A percentile compares a stretch with the other conserved stretches of the same genome.
phyloP scores from a whole-genome alignment of 2,113 vertebrate genomes.

The Corapipo altera region DNA sequence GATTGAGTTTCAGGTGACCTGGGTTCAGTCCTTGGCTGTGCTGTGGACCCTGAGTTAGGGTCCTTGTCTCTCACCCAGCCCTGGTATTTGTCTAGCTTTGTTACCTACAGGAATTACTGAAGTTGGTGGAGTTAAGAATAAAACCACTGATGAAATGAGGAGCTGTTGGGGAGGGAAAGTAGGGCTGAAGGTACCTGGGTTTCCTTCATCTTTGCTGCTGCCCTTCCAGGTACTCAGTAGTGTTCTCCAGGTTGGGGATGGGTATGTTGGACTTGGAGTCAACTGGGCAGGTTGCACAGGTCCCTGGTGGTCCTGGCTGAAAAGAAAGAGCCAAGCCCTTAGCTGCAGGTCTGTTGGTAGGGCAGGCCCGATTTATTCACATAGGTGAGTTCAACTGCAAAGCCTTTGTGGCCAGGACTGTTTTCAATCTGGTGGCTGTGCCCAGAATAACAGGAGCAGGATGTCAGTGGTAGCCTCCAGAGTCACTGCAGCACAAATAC shows the following conservation, averaged over 20 bases:
- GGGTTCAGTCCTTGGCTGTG: neutral
- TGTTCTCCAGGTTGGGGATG: neutral
- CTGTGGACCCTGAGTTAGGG: neutral
- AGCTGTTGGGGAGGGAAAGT: neutral
- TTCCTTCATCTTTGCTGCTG: neutral
- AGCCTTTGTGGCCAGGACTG: neutral
- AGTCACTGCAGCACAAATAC: conserved; percentile 9
- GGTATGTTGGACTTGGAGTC: neutral
- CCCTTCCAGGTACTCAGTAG: neutral
- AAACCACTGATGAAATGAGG: neutral
- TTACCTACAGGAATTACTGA: neutral
- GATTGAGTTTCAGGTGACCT: neutral
- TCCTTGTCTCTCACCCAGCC: neutral
- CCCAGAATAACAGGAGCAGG: conserved; percentile 65
- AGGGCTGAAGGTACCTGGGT: neutral
- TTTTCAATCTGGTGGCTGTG: conserved; percentile 32
- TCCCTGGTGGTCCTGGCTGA: neutral
- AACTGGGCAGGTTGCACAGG: neutral
- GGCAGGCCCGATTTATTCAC: neutral
- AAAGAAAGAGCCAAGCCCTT: neutral
- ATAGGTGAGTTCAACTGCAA: neutral
- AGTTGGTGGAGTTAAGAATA: neutral
- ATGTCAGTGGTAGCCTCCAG: conserved; percentile 52
- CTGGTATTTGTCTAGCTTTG: neutral
- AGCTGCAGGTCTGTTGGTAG: neutral